Conservation (phyloP, 1,140 invertebrate genomes). For the Bathynomus jamesi region DNA sequence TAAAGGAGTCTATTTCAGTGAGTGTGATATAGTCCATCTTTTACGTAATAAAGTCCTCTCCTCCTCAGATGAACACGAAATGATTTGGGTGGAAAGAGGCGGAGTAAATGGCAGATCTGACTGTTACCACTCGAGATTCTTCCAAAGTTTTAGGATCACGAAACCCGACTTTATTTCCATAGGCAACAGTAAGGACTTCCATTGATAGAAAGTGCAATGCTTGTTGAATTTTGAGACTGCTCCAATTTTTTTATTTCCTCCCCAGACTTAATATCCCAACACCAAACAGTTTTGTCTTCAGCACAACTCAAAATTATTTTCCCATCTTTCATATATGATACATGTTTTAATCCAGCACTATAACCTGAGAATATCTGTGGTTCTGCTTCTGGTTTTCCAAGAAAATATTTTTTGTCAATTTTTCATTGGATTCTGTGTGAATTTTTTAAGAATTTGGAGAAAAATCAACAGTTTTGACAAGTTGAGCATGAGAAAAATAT, state of each 20-base stretch:
- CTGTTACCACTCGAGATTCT: background rate
- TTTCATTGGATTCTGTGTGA: conserved; percentile 90
- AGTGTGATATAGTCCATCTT: conserved; percentile 91
- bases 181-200: conserved; percentile 14
- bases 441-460: conserved; percentile 69
- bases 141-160: background rate
- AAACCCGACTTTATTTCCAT: conserved; percentile 18
- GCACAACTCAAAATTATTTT: conserved; percentile 76
- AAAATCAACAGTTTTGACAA: conserved; percentile 93
- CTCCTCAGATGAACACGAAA: conserved; percentile 87
- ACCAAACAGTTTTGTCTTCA: conserved; percentile 79
- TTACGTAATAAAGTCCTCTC: conserved; percentile 96
- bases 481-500: conserved; percentile 93
- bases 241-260: conserved; percentile 40
- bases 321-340: conserved; percentile 72
- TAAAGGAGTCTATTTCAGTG: conserved; percentile 92
- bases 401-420: conserved; percentile 81
- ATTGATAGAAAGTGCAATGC: conserved; percentile 4
- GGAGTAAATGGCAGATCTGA: conserved; percentile 65
- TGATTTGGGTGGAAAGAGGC: conserved; percentile 85
- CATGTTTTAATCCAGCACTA: conserved; percentile 71
- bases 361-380: conserved; percentile 73
- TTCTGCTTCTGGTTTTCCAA: conserved; percentile 71
- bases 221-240: conserved; percentile 2
- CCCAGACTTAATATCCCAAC: conserved; percentile 70